Base-by-base conservation (phyloP, 2,888 invertebrate species). In the Graphium colonna region DNA sequence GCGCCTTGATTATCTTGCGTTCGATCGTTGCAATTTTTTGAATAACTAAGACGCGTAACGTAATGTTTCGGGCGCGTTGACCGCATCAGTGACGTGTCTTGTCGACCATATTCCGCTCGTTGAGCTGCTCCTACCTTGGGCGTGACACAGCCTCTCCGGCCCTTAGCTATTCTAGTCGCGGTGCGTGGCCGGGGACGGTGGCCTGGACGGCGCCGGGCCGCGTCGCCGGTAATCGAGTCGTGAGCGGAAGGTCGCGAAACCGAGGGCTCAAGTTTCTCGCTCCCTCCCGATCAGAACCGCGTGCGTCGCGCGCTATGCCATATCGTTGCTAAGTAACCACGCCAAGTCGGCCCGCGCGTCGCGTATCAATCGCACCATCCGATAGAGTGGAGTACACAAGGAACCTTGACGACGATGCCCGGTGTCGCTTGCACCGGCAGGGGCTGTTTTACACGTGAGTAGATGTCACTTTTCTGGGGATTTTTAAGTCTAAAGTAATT, bases 181-280 rank as follows among this genome's bases (percentile, higher is more conserved):
- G 69, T 71, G 71, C 73, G 53, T 61, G 58, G 60, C 60, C 64
- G 74, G 76, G 64, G 73, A 68, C 67, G 75, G 71, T 67, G 36
- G 36, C 68, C 67, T 69, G 71, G 65, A 67, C 70, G 83, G 82
- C 86, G 86, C 83, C 86, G 71, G 78, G 68, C 77, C 83, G 78
- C 84, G 83, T 67, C 82, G 75, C 62, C 74, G 75, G 87, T 85
- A 89, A 88, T 82, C 79, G 81, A 88, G 79, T 77, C 78, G 72
- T 71, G 73, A 71, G 67, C 71, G 79, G 83, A 89, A 89, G 89
- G 89, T 72, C 87, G 69, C 73, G 87, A 79, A 88, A 88, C 74
- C 68, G 85, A 89, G 76, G 80, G 78, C 71, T 72, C 78, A 21
- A 21, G 21, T 21, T 21, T 21, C 21, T 21, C 78, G 74, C 74